These are phyloP conservation scores for Eurois occulta DNA, from an alignment of 2,888 invertebrate species.

Conservation along the genomic window DNA sequence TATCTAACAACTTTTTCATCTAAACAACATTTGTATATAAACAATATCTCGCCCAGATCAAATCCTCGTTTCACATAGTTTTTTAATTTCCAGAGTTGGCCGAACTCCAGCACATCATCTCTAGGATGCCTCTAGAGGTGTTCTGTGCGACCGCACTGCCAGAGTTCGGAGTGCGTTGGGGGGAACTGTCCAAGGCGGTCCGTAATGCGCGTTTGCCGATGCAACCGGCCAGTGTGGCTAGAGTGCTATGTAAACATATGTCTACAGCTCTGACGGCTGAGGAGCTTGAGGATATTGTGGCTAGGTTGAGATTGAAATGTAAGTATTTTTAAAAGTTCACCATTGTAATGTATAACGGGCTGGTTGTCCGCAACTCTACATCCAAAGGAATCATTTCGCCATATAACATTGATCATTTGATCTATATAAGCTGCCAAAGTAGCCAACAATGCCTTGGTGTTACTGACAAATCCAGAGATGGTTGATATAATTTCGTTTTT, in stretches of 20 bases:
- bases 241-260: slow-evolving; percentile 75
- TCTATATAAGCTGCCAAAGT: too few relatives aligned
- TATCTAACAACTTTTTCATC: background rate
- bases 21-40: too few relatives aligned
- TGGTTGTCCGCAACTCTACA: too few relatives aligned
- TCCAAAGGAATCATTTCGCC: too few relatives aligned
- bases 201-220: slow-evolving; percentile 77
- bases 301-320: slow-evolving; percentile 77
- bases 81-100: slow-evolving; percentile 73
- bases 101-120: slow-evolving; percentile 76
- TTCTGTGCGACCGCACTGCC: slow-evolving; percentile 76
- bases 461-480: too few relatives aligned
- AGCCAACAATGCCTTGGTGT: too few relatives aligned
- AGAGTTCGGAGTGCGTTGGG: slow-evolving; percentile 82
- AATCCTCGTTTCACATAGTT: background rate
- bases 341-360: too few relatives aligned
- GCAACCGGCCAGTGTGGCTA: slow-evolving; percentile 77
- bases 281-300: slow-evolving; percentile 76
- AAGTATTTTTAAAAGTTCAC: slow-evolving; percentile 54
- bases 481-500: too few relatives aligned
- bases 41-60: background rate
- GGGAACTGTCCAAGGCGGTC: slow-evolving; percentile 74
- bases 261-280: slow-evolving; percentile 70
- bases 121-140: slow-evolving; percentile 76
- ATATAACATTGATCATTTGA: too few relatives aligned